phyloP scores from a whole-genome alignment of 2,888 invertebrate species.

The Acheta domesticus region DNA sequence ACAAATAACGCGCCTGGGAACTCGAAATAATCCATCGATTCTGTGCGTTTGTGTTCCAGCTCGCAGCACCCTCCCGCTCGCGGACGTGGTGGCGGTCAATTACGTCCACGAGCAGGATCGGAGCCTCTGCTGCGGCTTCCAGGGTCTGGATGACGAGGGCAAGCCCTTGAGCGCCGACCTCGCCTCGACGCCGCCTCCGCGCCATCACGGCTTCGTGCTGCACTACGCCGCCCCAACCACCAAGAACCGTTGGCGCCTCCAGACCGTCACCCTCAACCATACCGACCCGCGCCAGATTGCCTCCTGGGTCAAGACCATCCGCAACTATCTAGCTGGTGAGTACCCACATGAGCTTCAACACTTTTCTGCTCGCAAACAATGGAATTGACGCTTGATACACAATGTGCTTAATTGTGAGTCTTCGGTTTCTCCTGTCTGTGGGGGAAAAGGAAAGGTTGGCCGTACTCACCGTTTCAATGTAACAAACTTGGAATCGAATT shows the following conservation, averaged over 20 bases:
- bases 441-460: no score
- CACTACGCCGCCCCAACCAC: conserved; percentile 58
- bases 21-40: no score
- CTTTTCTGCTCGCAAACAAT: no score
- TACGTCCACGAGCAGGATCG: conserved; percentile 49
- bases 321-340: conserved; percentile 53
- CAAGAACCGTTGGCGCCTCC: conserved; percentile 59
- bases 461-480: no score
- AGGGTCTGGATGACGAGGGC: conserved; percentile 23
- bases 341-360: background rate
- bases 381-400: no score
- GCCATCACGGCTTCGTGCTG: conserved; percentile 55
- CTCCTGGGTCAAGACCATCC: conserved; percentile 60
- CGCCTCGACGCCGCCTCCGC: conserved; percentile 27
- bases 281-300: conserved; percentile 58
- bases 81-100: conserved; percentile 55
- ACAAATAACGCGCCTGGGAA: no score
- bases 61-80: conserved; percentile 54
- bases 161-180: conserved; percentile 38
- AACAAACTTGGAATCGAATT: no score
- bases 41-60: conserved; percentile 41
- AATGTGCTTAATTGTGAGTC: no score
- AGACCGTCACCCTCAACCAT: conserved; percentile 57
- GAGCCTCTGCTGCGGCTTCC: conserved; percentile 38
- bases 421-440: no score